Percentiles rank a stretch among this genome's conserved stretches.
Conservation (phyloP, 1,140 invertebrate species). For the Xylocopa sonorina region DNA sequence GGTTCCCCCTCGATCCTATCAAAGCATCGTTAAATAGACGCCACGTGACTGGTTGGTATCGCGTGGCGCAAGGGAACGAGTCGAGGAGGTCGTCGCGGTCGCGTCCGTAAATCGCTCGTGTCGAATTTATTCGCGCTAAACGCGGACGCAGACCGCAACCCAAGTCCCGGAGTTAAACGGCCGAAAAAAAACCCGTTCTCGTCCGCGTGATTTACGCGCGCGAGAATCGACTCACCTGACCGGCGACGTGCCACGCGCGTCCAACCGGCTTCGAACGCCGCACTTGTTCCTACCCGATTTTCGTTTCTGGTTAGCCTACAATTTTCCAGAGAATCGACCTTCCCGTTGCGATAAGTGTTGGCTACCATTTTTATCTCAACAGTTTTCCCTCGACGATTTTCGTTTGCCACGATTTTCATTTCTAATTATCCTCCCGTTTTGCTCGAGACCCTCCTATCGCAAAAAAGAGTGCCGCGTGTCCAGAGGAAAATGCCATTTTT, state of each 20-base stretch:
- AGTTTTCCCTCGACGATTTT: too few relatives aligned
- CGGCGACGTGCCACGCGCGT: conserved; percentile 4
- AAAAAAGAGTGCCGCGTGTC: too few relatives aligned
- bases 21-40: neutral
- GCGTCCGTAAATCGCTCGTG: conserved; percentile 29
- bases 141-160: conserved; percentile 55
- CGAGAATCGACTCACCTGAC: conserved; percentile 66
- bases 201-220: conserved; percentile 64
- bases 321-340: too few relatives aligned
- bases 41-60: neutral
- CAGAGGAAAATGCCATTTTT: too few relatives aligned
- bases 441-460: too few relatives aligned
- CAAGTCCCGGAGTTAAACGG: conserved; percentile 41
- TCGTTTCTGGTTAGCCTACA: too few relatives aligned
- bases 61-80: conserved; percentile 10
- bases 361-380: too few relatives aligned
- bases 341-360: too few relatives aligned
- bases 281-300: conserved; percentile 13
- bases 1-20: neutral
- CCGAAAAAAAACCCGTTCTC: conserved; percentile 61
- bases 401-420: too few relatives aligned
- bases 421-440: too few relatives aligned
- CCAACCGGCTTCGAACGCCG: conserved; percentile 31
- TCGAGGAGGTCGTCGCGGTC: neutral
- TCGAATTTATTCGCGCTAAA: conserved; percentile 54